Evolutionary conservation across 2,888 invertebrate genomes (phyloP).

Genomic region (Brachyopa scutellaris): DNA sequence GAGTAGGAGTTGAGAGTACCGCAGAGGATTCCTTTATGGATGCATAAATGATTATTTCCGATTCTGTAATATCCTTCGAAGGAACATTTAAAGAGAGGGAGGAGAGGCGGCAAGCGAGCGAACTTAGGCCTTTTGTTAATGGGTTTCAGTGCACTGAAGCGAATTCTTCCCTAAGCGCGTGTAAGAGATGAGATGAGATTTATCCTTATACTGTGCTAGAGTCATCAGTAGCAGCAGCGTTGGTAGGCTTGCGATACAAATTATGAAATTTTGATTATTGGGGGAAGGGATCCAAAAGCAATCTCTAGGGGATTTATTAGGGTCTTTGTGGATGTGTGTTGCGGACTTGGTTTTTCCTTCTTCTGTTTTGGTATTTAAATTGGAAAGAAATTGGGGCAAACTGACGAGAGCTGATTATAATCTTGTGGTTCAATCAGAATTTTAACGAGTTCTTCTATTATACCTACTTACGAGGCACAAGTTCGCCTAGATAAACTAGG

Average conservation of each 20-base stretch:
- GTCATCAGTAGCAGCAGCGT: conserved; percentile 3
- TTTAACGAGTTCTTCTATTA: background rate
- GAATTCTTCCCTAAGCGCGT: conserved; percentile 50
- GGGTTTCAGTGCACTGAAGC: conserved; percentile 64
- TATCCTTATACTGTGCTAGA: conserved; percentile 16
- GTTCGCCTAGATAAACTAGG: too few species aligned
- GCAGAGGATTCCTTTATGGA: conserved; percentile 60
- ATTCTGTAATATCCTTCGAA: conserved; percentile 60
- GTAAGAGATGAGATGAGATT: conserved; percentile 53
- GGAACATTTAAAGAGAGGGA: background rate
- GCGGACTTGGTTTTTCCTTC: background rate
- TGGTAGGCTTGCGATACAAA: conserved; percentile 34
- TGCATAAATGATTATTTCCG: conserved; percentile 68
- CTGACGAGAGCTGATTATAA: background rate
- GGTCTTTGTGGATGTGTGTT: conserved; percentile 1
- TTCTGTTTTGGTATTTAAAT: background rate
- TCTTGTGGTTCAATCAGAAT: too few species aligned
- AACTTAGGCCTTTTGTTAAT: conserved; percentile 61
- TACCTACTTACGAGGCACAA: too few species aligned
- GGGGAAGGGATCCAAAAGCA: background rate
- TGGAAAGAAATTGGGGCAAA: background rate
- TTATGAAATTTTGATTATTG: conserved; percentile 53
- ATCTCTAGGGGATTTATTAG: conserved; percentile 30
- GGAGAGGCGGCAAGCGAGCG: background rate
- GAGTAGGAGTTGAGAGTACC: conserved; percentile 28